phyloP scores from a whole-genome alignment of 2,888 invertebrate genomes.

The Bursaphelenchus okinawaensis region DNA sequence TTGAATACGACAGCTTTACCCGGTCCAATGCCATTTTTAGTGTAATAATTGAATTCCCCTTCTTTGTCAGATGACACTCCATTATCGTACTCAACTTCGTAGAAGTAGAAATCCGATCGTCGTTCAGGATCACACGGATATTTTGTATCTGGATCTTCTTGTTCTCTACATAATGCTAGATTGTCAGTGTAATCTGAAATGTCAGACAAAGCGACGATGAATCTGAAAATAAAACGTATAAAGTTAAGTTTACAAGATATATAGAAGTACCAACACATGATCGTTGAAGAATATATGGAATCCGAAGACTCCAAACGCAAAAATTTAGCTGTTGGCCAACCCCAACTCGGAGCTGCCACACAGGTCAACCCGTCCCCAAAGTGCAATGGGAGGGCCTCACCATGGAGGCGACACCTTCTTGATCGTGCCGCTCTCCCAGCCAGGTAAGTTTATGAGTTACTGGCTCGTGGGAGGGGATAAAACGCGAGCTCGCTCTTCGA shows the following conservation, averaged over 20 bases:
- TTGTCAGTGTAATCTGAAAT: constrained; percentile 30
- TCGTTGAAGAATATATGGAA: background rate
- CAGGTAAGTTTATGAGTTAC: constrained; percentile 66
- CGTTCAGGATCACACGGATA: constrained; percentile 38
- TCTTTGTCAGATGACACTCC: constrained; percentile 15
- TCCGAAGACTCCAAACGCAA: constrained; percentile 40
- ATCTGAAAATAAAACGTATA: constrained; percentile 18
- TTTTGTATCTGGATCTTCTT: background rate
- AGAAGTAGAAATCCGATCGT: constrained; percentile 45
- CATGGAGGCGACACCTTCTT: constrained; percentile 70
- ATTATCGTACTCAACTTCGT: constrained; percentile 25
- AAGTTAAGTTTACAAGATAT: background rate
- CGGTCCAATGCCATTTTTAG: background rate
- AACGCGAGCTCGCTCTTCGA: background rate
- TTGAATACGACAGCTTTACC: constrained; percentile 14
- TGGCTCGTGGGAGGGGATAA: background rate
- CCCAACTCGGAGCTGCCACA: constrained; percentile 70
- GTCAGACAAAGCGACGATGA: background rate
- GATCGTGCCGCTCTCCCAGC: constrained; percentile 72
- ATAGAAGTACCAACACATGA: background rate
- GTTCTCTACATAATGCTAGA: constrained; percentile 42
- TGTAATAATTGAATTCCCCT: background rate
- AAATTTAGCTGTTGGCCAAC: constrained; percentile 58
- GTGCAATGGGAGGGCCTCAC: constrained; percentile 72
- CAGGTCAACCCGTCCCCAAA: constrained; percentile 69